These are phyloP conservation scores for Coecobrya sp. DNA, from an alignment of 2,888 invertebrate genomes.

Conservation along the genomic window DNA sequence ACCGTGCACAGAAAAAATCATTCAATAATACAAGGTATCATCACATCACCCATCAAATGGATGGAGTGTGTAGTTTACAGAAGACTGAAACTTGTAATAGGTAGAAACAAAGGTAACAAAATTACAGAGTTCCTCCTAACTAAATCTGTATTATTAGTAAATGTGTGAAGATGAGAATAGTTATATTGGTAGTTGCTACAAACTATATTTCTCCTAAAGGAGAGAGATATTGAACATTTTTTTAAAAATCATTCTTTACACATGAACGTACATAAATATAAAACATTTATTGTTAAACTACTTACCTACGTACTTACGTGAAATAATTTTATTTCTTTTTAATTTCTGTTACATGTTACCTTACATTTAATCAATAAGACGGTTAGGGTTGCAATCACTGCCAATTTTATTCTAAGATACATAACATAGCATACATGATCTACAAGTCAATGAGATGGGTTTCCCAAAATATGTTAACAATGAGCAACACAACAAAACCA, in stretches of 20 bases:
- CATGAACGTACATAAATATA: neutral
- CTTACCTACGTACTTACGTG: neutral
- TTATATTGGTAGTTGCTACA: neutral
- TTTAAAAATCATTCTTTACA: slow-evolving; percentile 17
- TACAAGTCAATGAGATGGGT: slow-evolving; percentile 9
- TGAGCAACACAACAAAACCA: slow-evolving; percentile 53
- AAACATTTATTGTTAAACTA: neutral
- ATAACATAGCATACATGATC: slow-evolving; percentile 50
- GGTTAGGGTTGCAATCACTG: neutral
- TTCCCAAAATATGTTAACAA: slow-evolving; percentile 8
- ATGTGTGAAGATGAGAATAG: neutral
- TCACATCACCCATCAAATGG: too few species aligned
- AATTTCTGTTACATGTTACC: neutral
- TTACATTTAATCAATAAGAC: slow-evolving; percentile 28
- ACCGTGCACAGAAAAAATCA: too few species aligned
- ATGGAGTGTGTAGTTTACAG: too few species aligned
- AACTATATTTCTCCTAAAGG: neutral
- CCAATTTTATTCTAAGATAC: slow-evolving; percentile 34
- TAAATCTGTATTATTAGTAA: neutral
- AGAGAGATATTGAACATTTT: neutral
- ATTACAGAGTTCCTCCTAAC: neutral
- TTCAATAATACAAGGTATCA: too few species aligned
- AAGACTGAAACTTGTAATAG: neutral
- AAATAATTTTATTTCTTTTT: neutral
- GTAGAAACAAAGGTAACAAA: neutral